Evolutionary conservation across 2,888 invertebrate species (phyloP), one percentile per base, ranked within the genome.

Genomic region (Chloroclysta siterata): DNA sequence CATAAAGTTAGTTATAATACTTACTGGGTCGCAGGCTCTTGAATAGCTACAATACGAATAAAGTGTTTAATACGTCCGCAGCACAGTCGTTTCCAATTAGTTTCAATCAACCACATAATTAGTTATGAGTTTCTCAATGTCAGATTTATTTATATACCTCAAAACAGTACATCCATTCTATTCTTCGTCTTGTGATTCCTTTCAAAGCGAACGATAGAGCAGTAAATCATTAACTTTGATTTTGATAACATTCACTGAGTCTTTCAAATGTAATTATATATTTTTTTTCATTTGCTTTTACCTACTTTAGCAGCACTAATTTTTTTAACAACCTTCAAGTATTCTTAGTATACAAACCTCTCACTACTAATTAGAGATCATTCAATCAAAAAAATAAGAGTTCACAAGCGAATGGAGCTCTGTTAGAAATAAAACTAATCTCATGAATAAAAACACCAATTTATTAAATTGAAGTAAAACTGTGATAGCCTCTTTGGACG

Each of bases 51-150:
- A n/a, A n/a, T n/a, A n/a, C n/a, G n/a, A 22, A 2, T 3, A 22
- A 22, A 22, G 22, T 22, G 22, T 22, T 22, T 2, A 22, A 22
- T 22, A 22, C 22, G 22, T 22, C 1, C 22, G 22, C 33, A 33
- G 8, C 33, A 33, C 5, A 8, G 33, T 33, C 33, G 33, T 33
- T 73, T 73, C n/a, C 83, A 85, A 85, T 89, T 85, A 80, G 69
- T 71, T 72, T 73, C 80, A 85, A 87, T 88, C 70, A 82, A 79
- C 77, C 70, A 63, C 69, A 74, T 75, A 55, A 52, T 41, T 54
- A 33, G 28, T 29, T 29, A 56, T 22, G 47, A 52, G 61, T 52
- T n/a, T 58, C 61, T 65, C 36, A 46, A 53, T 44, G 62, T 63
- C 47, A 57, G 51, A 66, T 60, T 54, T 33, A 33, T 42, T 54